Evolutionary conservation across 2,113 vertebrate species (phyloP).

Genomic region (Tachycineta bicolor): DNA sequence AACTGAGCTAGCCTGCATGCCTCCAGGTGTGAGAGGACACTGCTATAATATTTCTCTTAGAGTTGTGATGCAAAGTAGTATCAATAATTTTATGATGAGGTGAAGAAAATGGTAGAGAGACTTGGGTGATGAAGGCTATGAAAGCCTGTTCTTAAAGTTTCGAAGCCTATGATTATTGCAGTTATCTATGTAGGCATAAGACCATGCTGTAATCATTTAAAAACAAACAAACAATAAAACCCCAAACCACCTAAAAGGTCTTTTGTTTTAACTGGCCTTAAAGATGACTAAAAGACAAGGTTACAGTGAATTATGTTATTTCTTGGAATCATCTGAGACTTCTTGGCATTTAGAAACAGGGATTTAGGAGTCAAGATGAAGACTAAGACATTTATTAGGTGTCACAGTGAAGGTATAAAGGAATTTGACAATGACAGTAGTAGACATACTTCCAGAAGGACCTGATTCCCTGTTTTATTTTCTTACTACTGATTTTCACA

Average conservation of each 20-base stretch:
- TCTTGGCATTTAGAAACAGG: neutral
- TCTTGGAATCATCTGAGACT: neutral
- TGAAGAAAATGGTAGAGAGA: neutral
- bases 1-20: too few species aligned
- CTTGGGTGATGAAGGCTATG: neutral
- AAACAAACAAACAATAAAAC: neutral
- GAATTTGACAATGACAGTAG: neutral
- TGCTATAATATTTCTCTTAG: too few species aligned
- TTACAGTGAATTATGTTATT: neutral
- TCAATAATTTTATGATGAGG: neutral
- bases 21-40: too few species aligned
- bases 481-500: neutral
- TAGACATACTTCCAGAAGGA: neutral
- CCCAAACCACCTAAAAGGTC: accelerated
- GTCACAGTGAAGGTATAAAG: neutral
- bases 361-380: neutral
- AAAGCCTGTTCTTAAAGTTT: neutral
- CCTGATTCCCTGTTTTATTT: neutral
- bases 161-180: neutral
- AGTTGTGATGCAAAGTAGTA: neutral
- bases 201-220: neutral
- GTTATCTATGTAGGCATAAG: neutral
- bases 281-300: neutral
- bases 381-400: neutral
- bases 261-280: neutral